Evolutionary conservation across 2,113 vertebrate genomes (phyloP).

Genomic region (Hyaena hyaena): DNA sequence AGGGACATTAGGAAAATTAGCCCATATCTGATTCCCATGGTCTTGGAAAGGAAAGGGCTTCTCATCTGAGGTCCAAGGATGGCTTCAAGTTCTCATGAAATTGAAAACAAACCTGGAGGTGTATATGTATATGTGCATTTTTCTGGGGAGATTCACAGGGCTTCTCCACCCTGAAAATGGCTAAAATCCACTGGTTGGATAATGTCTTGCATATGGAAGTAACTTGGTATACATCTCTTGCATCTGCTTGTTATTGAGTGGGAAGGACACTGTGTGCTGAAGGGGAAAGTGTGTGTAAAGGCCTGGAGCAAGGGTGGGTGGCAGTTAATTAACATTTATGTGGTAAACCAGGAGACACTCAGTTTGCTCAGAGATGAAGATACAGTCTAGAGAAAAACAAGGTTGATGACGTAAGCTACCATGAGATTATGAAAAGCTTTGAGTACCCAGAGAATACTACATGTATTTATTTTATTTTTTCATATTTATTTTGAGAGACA

Average conservation of each 20-base stretch:
- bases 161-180: background rate
- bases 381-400: background rate
- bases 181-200: background rate
- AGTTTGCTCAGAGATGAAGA: constrained; percentile 6
- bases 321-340: background rate
- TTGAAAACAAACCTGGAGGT: background rate
- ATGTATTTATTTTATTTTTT: background rate
- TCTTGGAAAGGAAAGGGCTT: background rate
- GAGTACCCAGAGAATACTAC: background rate
- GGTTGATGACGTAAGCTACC: background rate
- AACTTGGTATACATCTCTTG: background rate
- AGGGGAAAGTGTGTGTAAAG: background rate
- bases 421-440: background rate
- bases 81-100: background rate
- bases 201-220: background rate
- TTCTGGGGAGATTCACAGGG: background rate
- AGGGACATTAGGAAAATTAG: background rate
- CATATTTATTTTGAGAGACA: too few species aligned
- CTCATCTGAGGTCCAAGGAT: background rate
- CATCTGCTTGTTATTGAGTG: background rate
- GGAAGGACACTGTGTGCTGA: background rate
- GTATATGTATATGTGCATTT: background rate
- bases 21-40: background rate
- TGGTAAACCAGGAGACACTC: background rate
- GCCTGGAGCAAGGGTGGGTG: background rate